Base-by-base conservation (phyloP, 2,797 vertebrate genomes). In the Cyclura pinguis region DNA sequence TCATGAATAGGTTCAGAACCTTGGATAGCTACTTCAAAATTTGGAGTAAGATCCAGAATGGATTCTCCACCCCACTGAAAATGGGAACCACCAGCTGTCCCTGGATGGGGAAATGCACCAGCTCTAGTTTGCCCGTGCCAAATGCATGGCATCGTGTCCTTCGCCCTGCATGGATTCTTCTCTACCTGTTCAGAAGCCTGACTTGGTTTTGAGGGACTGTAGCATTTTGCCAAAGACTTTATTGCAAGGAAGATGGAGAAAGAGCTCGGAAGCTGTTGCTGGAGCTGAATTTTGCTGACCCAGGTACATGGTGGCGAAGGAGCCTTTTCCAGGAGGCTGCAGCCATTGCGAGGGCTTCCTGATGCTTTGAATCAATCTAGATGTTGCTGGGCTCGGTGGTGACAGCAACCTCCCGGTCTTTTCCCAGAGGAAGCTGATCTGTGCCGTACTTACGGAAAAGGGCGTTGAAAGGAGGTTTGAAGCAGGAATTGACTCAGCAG, bases 211-310 rank as follows among this genome's bases (percentile, higher is more conserved):
- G 5, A 4, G 22, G 59, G 59, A 62, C 86, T 4, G 38, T 93
- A 94, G 95, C 95, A 87, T 69, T 47, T 52, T 38, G 94, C 96
- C 96, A 97, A 72, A 76, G 2, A 47, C 84, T 81, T 64, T 59
- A 92, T 91, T 52, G 59, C 22, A 55, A 90, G 93, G 88, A 88
- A 93, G 24, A 73, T 35, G 85, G 93, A 84, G 86, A 92, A 16
- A 29, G 10, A 86, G 85, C 85, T 83, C 92, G 80, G 42, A 87
- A 93, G 80, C 93, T 78, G 3, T 62, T 0, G 92, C 82, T 89
- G 0, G 90, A 95, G 92, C 82, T 89, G 0, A 90, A 95, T 94
- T 96, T 88, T 95, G 93, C 95, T 95, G 95, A 96, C 89, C 78
- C 67, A 90, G 89, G 93, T 32, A 87, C 87, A 90, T 72, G 77